Evolutionary conservation across 2,113 vertebrate genomes (phyloP).

Genomic region (Hemiscyllium ocellatum): DNA sequence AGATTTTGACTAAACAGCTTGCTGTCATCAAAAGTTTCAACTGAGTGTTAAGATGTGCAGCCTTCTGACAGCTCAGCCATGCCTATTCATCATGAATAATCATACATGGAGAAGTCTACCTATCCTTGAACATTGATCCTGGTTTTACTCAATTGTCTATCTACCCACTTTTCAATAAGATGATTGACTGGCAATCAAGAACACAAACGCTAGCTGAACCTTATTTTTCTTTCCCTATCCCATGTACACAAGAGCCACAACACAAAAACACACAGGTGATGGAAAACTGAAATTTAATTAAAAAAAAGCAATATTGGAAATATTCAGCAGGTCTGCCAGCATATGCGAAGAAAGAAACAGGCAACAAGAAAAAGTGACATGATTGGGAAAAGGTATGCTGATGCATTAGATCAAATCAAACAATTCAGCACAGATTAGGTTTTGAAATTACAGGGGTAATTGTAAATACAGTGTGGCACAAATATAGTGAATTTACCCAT

Average conservation of each 20-base stretch:
- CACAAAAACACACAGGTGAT: not conserved
- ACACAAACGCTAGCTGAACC: not conserved
- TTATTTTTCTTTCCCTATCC: not conserved
- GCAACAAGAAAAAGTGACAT: too few relatives aligned
- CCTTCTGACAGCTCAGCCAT: not conserved
- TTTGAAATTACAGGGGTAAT: not conserved
- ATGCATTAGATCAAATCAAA: not conserved
- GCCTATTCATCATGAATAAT: not conserved
- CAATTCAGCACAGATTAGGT: not conserved
- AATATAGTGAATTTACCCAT: not conserved
- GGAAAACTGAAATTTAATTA: not conserved
- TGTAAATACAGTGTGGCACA: not conserved
- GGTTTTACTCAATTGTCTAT: not conserved
- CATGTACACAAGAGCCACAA: not conserved
- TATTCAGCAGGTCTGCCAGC: too few relatives aligned
- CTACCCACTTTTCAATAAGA: not conserved
- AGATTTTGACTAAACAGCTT: not conserved
- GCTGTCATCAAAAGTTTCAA: not conserved
- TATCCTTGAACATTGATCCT: not conserved
- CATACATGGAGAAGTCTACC: not conserved
- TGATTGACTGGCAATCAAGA: not conserved
- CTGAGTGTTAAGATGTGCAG: not conserved
- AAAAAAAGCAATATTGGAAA: not conserved
- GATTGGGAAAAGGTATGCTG: too few relatives aligned
- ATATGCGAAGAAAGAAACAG: too few relatives aligned